Conservation (phyloP, 2,113 vertebrate species). For the Gopherus flavomarginatus region DNA sequence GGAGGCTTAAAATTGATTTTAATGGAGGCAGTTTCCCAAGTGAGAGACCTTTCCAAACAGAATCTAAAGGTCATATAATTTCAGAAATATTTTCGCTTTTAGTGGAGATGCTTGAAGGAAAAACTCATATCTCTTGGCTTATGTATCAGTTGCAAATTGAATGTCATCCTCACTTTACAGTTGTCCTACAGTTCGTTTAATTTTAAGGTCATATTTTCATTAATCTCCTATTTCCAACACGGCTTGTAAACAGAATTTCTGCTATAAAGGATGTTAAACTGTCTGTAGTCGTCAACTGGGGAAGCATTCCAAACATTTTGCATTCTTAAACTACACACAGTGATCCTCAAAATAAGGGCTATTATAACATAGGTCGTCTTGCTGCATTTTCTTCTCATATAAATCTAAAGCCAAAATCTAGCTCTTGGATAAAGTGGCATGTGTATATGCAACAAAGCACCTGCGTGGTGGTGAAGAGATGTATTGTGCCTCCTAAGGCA, state of each 20-base stretch:
- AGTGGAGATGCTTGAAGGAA: slow-evolving; percentile 40
- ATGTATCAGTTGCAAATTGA: slow-evolving; percentile 16
- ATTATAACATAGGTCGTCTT: rapidly evolving
- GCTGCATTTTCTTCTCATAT: neutral
- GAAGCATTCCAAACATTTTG: neutral
- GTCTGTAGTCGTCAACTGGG: neutral
- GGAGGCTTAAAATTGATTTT: slow-evolving; percentile 48
- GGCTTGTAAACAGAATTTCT: neutral
- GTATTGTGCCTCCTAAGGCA: neutral
- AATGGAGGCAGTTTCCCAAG: slow-evolving; percentile 46
- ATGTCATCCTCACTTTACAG: slow-evolving; percentile 22
- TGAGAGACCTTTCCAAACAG: slow-evolving; percentile 20
- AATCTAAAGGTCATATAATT: slow-evolving; percentile 62
- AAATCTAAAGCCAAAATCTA: neutral
- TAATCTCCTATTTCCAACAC: neutral
- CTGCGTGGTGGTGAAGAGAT: neutral
- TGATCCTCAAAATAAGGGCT: neutral
- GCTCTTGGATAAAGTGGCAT: neutral
- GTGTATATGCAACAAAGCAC: neutral
- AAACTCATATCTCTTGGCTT: slow-evolving; percentile 21
- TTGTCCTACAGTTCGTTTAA: neutral
- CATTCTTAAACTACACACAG: neutral
- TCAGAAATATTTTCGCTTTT: slow-evolving; percentile 63
- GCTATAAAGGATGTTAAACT: neutral
- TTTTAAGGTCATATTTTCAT: neutral